These are phyloP conservation scores for Hirtodrosophila trivittata DNA, from an alignment of 2,888 invertebrate species.

Conservation along the genomic window DNA sequence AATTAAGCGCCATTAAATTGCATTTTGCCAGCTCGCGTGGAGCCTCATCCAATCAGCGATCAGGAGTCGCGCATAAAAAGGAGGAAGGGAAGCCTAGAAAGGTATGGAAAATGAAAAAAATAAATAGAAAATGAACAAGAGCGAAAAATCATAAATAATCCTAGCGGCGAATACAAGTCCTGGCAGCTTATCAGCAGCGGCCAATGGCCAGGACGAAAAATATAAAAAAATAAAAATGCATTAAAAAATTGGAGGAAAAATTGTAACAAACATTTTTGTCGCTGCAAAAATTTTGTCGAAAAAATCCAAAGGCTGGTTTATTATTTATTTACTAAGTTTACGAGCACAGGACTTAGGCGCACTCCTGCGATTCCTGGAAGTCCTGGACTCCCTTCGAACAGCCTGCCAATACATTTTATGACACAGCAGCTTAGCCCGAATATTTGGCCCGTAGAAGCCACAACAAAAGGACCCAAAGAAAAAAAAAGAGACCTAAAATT, in stretches of 20 bases:
- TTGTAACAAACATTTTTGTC: slow-evolving; percentile 44
- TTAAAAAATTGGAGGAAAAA: slow-evolving; percentile 28
- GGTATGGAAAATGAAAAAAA: slow-evolving; percentile 35
- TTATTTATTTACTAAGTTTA: slow-evolving; percentile 78
- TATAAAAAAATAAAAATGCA: slow-evolving; percentile 9
- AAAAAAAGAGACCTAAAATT: slow-evolving; percentile 40
- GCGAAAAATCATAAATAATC: slow-evolving; percentile 72
- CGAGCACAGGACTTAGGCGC: slow-evolving; percentile 52
- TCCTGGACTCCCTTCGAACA: slow-evolving; percentile 10
- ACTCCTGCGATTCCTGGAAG: slow-evolving; percentile 21
- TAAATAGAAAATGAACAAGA: slow-evolving; percentile 32
- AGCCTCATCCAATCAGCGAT: slow-evolving; percentile 52
- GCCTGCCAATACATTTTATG: slow-evolving; percentile 71
- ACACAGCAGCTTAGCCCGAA: slow-evolving; percentile 61
- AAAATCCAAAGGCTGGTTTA: slow-evolving; percentile 63
- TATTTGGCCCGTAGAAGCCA: slow-evolving; percentile 5
- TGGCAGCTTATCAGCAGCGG: slow-evolving; percentile 60
- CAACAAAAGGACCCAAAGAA: slow-evolving; percentile 8
- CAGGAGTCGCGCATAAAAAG: slow-evolving; percentile 28
- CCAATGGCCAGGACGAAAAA: slow-evolving; percentile 51
- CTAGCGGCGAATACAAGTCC: slow-evolving; percentile 34
- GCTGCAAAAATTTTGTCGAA: slow-evolving; percentile 3
- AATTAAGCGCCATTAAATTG: slow-evolving; percentile 80
- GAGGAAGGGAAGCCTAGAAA: background rate
- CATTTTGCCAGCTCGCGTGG: slow-evolving; percentile 52